Percentiles rank a stretch among this genome's conserved stretches.
Conservation (phyloP, 2,888 invertebrate species). For the Macrosiphum euphorbiae region DNA sequence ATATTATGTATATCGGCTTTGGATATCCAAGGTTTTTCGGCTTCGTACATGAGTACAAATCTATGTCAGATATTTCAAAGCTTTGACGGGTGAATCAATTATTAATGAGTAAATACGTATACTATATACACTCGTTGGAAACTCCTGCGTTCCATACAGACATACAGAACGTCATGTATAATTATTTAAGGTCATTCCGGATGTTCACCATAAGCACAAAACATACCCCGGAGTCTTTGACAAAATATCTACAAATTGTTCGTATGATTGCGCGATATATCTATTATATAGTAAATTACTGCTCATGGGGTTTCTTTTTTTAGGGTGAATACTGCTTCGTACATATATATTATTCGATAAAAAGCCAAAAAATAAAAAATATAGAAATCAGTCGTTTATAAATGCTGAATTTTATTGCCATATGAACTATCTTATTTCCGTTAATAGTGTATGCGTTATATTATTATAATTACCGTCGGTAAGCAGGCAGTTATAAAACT, state of each 20-base stretch:
- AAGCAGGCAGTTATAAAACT: neutral
- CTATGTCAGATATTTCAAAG: constrained; percentile 56
- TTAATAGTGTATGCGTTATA: neutral
- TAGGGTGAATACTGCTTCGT: too few species aligned
- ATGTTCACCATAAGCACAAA: constrained; percentile 22
- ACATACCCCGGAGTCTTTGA: neutral
- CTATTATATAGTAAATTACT: neutral
- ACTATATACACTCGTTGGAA: constrained; percentile 34
- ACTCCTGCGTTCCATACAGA: neutral
- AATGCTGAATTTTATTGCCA: neutral
- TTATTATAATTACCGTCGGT: neutral
- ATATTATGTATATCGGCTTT: constrained; percentile 41
- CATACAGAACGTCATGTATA: neutral
- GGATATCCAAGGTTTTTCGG: constrained; percentile 61
- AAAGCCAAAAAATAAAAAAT: neutral
- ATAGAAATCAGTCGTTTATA: neutral
- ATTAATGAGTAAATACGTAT: constrained; percentile 17
- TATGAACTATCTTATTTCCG: neutral
- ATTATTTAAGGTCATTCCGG: constrained; percentile 32
- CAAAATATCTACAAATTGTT: neutral
- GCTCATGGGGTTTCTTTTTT: neutral
- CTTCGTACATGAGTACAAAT: neutral
- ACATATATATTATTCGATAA: neutral
- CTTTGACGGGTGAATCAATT: constrained; percentile 60
- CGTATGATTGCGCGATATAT: neutral